Conservation (phyloP, 1,140 invertebrate species). For the Macrocentrus cingulum region DNA sequence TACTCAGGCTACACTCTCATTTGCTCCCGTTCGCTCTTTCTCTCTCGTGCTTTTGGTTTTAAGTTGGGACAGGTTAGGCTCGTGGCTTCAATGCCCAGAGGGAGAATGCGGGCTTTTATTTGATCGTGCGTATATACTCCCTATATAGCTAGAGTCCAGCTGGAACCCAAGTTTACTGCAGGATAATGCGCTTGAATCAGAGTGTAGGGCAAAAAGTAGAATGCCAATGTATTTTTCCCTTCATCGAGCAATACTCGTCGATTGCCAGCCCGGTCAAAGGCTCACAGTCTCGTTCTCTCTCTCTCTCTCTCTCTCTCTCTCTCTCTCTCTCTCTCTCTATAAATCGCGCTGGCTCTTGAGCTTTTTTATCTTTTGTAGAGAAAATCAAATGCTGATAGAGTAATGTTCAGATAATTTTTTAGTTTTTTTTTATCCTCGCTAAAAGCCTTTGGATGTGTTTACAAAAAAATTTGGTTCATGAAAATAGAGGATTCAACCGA, state of each 20-base stretch:
- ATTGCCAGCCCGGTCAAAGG: not conserved
- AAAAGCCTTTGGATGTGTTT: too few relatives aligned
- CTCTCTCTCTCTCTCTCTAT: too few relatives aligned
- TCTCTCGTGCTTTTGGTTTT: slow-evolving; percentile 38
- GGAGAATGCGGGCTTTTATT: slow-evolving; percentile 52
- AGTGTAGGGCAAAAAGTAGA: not conserved
- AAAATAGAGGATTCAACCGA: too few relatives aligned
- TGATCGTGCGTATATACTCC: slow-evolving; percentile 37
- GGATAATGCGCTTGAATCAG: not conserved
- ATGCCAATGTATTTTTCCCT: too few relatives aligned
- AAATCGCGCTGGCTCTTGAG: too few relatives aligned
- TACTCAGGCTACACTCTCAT: slow-evolving; percentile 11
- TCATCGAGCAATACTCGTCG: not conserved
- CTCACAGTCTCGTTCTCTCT: too few relatives aligned
- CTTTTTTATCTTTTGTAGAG: too few relatives aligned
- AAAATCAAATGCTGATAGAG: too few relatives aligned
- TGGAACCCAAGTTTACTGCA: slow-evolving; percentile 5
- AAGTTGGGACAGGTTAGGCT: slow-evolving; percentile 53
- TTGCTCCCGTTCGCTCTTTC: slow-evolving; percentile 1
- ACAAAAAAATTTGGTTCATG: too few relatives aligned
- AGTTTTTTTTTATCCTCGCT: too few relatives aligned
- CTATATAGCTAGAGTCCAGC: not conserved
- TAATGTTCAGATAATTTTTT: too few relatives aligned
- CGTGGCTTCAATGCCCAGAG: slow-evolving; percentile 56
- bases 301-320: too few relatives aligned